Evolutionary conservation across 2,113 vertebrate genomes (phyloP).

Genomic region (Dendropsophus ebraccatus): DNA sequence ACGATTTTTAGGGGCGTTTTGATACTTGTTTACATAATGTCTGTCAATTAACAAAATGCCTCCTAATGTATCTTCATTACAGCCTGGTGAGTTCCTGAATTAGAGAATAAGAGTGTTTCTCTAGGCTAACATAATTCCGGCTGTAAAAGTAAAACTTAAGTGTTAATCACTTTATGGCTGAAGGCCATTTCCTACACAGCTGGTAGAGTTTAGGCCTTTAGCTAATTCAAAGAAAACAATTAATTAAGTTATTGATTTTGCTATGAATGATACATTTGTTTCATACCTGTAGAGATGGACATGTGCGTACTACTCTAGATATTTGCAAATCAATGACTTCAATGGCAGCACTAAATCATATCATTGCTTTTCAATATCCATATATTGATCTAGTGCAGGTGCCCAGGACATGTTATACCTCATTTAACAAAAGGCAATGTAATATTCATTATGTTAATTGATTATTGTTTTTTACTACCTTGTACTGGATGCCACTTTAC

Average conservation of each 20-base stretch:
- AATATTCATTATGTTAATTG: background rate
- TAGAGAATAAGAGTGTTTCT: background rate
- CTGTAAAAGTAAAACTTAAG: background rate
- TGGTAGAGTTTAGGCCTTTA: conserved; percentile 8
- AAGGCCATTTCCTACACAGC: background rate
- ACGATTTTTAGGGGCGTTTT: background rate
- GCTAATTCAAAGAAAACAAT: conserved; percentile 14
- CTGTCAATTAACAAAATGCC: background rate
- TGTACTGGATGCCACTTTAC: no score
- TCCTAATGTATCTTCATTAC: background rate
- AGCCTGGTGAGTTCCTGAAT: background rate
- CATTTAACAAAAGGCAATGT: background rate
- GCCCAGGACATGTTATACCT: background rate
- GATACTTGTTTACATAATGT: background rate
- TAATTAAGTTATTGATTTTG: conserved; percentile 26
- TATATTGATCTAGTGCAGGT: background rate
- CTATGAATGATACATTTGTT: background rate
- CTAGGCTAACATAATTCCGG: background rate
- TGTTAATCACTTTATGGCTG: conserved; percentile 6
- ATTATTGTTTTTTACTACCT: background rate
- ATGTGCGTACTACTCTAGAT: background rate
- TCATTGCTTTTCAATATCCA: background rate
- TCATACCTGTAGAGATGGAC: conserved; percentile 5
- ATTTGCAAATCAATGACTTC: conserved; percentile 25
- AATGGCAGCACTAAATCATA: background rate